Percentiles rank a stretch among this genome's conserved stretches.
Conservation (phyloP, 2,888 invertebrate species). For the Caenorhabditis sp. region DNA sequence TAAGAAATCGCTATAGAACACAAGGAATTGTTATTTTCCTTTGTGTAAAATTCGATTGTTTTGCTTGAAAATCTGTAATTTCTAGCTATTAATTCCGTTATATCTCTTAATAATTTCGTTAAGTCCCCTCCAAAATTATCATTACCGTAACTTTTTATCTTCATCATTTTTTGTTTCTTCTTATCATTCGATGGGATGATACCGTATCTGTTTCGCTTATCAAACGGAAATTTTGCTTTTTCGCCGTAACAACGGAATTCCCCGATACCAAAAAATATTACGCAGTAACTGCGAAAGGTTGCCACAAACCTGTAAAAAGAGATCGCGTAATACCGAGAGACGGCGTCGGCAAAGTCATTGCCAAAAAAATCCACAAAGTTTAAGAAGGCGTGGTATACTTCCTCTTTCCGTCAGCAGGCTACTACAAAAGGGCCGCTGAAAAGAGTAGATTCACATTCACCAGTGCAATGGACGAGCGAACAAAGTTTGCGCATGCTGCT, state of each 20-base stretch:
- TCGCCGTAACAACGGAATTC: constrained; percentile 21
- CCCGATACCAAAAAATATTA: constrained; percentile 38
- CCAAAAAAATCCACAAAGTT: constrained; percentile 53
- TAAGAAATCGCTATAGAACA: too few relatives aligned
- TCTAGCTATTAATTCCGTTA: too few relatives aligned
- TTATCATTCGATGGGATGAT: too few relatives aligned
- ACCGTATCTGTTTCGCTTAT: too few relatives aligned
- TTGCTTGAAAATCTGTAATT: too few relatives aligned
- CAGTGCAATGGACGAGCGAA: constrained; percentile 66
- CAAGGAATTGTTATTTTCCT: too few relatives aligned
- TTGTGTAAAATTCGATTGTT: too few relatives aligned
- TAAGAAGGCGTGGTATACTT: constrained; percentile 56
- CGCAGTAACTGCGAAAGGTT: constrained; percentile 33
- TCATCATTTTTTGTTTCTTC: too few relatives aligned
- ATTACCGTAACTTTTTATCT: too few relatives aligned
- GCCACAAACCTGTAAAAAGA: constrained; percentile 43
- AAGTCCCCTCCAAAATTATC: too few relatives aligned
- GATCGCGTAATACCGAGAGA: constrained; percentile 27
- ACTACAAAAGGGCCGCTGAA: constrained; percentile 41
- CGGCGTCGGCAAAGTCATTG: constrained; percentile 27
- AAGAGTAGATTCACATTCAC: constrained; percentile 18
- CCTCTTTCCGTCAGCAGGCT: constrained; percentile 31
- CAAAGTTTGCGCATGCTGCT: constrained; percentile 72
- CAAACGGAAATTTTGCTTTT: background rate
- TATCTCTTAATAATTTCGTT: too few relatives aligned